Evolutionary conservation across 2,797 vertebrate genomes (phyloP).

Genomic region (Sarcophilus harrisii): DNA sequence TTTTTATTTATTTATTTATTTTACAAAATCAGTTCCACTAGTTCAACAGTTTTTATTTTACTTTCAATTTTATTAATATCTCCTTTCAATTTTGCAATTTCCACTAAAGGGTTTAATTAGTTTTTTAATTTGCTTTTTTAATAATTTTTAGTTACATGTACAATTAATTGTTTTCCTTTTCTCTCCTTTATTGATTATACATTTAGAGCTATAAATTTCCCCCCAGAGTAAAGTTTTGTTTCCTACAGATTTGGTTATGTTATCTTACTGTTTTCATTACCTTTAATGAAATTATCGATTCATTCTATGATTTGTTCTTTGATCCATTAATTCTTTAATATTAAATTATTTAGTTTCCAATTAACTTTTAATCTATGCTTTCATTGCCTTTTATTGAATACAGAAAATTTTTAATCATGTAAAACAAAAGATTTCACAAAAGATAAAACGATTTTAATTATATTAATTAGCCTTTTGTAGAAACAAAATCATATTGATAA

Average conservation of each 20-base stretch:
- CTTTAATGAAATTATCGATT: background rate
- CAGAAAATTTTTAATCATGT: background rate
- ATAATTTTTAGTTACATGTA: background rate
- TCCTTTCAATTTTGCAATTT: background rate
- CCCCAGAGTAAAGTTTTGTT: background rate
- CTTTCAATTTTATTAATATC: background rate
- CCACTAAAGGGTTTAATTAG: background rate
- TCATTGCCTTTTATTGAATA: background rate
- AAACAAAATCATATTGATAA: background rate
- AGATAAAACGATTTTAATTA: background rate
- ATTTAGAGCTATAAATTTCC: background rate
- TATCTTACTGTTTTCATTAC: background rate
- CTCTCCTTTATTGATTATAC: background rate
- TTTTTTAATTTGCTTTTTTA: background rate
- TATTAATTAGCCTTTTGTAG: background rate
- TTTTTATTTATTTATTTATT: background rate
- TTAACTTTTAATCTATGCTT: background rate
- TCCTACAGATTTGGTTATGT: background rate
- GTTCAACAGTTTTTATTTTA: background rate
- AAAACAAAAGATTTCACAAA: background rate
- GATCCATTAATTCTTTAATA: background rate
- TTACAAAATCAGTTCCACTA: background rate
- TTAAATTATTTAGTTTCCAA: background rate
- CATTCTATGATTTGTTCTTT: background rate
- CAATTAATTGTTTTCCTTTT: background rate